Conservation (phyloP, 2,888 invertebrate genomes). For the Drosophila gaucha region DNA sequence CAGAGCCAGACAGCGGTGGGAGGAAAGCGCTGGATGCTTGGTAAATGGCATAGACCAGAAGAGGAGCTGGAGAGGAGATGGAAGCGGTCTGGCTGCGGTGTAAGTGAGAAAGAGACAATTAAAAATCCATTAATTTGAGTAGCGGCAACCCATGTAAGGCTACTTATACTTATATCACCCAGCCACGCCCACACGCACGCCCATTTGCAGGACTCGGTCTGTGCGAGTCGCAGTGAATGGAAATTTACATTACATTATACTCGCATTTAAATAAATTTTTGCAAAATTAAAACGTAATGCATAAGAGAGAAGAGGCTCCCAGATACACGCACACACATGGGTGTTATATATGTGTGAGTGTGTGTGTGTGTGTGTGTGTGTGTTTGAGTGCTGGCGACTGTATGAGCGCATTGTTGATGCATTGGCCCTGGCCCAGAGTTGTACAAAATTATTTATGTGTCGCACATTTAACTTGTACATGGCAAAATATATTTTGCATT, state of each 20-base stretch:
- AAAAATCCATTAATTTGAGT: slow-evolving; percentile 83
- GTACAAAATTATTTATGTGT: slow-evolving; percentile 74
- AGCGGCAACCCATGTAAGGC: slow-evolving; percentile 74
- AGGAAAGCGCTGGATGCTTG: slow-evolving; percentile 5
- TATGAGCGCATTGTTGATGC: slow-evolving; percentile 63
- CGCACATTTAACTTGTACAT: slow-evolving; percentile 78
- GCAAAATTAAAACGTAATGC: slow-evolving; percentile 76
- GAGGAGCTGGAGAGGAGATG: background rate
- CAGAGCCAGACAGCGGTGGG: slow-evolving; percentile 27
- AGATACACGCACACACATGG: slow-evolving; percentile 17
- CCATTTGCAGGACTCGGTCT: no score
- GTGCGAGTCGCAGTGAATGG: slow-evolving; percentile 47
- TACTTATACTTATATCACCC: slow-evolving; percentile 63
- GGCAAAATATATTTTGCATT: slow-evolving; percentile 77
- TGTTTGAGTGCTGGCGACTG: slow-evolving; percentile 15
- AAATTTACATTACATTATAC: slow-evolving; percentile 77
- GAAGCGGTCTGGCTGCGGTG: slow-evolving; percentile 37
- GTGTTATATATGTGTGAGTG: slow-evolving; percentile 2
- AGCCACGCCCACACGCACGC: slow-evolving; percentile 23
- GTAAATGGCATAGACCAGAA: slow-evolving; percentile 3
- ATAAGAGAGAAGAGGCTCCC: slow-evolving; percentile 49
- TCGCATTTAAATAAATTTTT: slow-evolving; percentile 78
- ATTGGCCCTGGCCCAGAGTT: slow-evolving; percentile 46
- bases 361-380: background rate
- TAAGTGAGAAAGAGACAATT: slow-evolving; percentile 81